Evolutionary conservation across 2,113 vertebrate genomes (phyloP).

Genomic region (Hiodon alosoides): DNA sequence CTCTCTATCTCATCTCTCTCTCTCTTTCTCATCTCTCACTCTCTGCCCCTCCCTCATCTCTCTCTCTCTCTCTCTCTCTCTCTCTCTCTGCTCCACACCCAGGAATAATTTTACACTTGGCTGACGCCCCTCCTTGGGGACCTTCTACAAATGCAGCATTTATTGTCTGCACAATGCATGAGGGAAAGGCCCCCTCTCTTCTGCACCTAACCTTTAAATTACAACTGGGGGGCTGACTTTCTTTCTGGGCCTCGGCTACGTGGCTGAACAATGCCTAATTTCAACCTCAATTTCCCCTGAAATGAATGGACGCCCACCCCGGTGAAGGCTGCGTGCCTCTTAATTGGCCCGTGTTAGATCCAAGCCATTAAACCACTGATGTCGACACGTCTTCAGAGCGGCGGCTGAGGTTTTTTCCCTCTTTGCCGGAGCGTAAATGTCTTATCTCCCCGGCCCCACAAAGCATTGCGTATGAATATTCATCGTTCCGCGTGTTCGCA

Average conservation of each 20-base stretch:
- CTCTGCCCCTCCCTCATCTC: conserved; percentile 29
- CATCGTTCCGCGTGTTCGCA: conserved; percentile 48
- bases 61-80: conserved; percentile 26
- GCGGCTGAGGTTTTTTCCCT: conserved; percentile 34
- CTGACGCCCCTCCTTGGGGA: conserved; percentile 26
- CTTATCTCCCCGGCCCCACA: conserved; percentile 52
- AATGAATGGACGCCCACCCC: conserved; percentile 60
- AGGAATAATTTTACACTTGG: conserved; percentile 26
- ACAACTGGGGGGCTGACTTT: conserved; percentile 33
- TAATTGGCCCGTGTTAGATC: conserved; percentile 66
- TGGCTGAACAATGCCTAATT: conserved; percentile 63
- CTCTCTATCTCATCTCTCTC: not conserved
- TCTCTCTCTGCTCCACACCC: not conserved
- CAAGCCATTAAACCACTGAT: conserved; percentile 69
- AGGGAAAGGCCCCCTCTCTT: conserved; percentile 43
- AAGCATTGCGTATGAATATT: conserved; percentile 57
- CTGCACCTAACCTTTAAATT: conserved; percentile 39
- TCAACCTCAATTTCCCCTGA: conserved; percentile 67
- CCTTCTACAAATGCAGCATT: conserved; percentile 23
- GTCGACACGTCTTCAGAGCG: conserved; percentile 48
- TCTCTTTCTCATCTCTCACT: conserved; percentile 1
- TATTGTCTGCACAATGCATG: conserved; percentile 15
- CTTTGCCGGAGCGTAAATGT: conserved; percentile 47
- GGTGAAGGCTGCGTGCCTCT: conserved; percentile 53
- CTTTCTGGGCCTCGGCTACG: conserved; percentile 50